A percentile compares a stretch with the other conserved stretches of the same genome.
These are phyloP conservation scores for Fabriciana adippe DNA, from an alignment of 2,888 invertebrate species.

Conservation along the genomic window DNA sequence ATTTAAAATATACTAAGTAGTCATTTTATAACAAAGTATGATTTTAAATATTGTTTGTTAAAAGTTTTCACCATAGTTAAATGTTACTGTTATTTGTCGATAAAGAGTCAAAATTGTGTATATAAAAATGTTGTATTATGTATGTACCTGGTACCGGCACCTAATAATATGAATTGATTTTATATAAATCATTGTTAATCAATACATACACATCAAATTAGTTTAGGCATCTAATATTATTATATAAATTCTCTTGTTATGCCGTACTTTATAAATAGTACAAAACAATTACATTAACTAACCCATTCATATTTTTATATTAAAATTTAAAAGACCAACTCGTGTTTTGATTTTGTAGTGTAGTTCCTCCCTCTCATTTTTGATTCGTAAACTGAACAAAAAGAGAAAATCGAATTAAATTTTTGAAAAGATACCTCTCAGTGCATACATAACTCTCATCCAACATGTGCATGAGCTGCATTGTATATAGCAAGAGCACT, in stretches of 20 bases:
- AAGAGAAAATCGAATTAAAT: slow-evolving; percentile 9
- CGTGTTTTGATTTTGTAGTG: slow-evolving; percentile 81
- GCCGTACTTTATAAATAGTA: slow-evolving; percentile 45
- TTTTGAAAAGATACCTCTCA: slow-evolving; percentile 31
- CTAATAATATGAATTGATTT: slow-evolving; percentile 33
- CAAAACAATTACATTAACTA: slow-evolving; percentile 62
- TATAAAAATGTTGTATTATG: slow-evolving; percentile 32
- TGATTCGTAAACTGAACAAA: slow-evolving; percentile 11
- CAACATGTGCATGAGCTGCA: slow-evolving; percentile 70
- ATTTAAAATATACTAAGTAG: slow-evolving; percentile 25
- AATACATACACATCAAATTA: slow-evolving; percentile 35
- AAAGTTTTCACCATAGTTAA: slow-evolving; percentile 20
- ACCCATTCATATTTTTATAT: slow-evolving; percentile 73
- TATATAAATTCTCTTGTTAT: slow-evolving; percentile 36
- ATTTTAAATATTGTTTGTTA: slow-evolving; percentile 28
- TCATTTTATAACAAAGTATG: slow-evolving; percentile 24
- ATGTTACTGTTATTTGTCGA: slow-evolving; percentile 25
- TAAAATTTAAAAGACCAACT: slow-evolving; percentile 78
- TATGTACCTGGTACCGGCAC: slow-evolving; percentile 31
- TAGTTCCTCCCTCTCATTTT: slow-evolving; percentile 67
- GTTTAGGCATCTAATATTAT: slow-evolving; percentile 32
- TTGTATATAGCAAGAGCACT: slow-evolving; percentile 73
- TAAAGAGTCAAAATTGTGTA: slow-evolving; percentile 37
- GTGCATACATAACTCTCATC: slow-evolving; percentile 46
- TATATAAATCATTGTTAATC: slow-evolving; percentile 38